Base-by-base conservation (phyloP, 2,888 invertebrate species). In the Agonopterix subpropinquella region DNA sequence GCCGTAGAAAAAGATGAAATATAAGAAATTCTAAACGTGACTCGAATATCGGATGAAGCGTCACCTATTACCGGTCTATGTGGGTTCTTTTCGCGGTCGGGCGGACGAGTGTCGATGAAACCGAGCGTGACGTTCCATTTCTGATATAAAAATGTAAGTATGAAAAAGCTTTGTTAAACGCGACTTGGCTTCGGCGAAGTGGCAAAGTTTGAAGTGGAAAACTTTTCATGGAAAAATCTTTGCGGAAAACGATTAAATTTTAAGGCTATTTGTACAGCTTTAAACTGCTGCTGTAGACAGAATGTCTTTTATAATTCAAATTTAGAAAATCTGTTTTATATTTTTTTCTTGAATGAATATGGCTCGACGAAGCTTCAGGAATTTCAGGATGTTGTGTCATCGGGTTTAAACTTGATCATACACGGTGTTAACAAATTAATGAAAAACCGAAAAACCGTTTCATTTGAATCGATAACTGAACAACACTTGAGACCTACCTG, bases 81-180 rank as follows among this genome's bases (percentile, higher is more conserved):
- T 58, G 69, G 79, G 82, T 80, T 80, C 80, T 76, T 75, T 80
- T 80, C 80, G 83, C 84, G 81, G 85, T 77, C 78, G 80, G 80
- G 77, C 78, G 80, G 77, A 68, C 77, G 81, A 70, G 73, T 72
- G 75, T 70, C 80, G 79, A 74, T 77, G 80, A 79, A 83, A 81
- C 86, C 77, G 82, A 86, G 77, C 86, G 81, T 85, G 85, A 82
- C 86, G 80, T 78, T 80, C 84, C 82, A 81, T 83, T 84, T 77
- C 77, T 76, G 83, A 85, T 83, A 84, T 85, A 87, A 88, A 87
- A 87, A 84, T 82, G 80, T 80, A 80, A 80, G 80, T 82, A 87
- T 85, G 81, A 86, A 87, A 86, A 83, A 84, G 81, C 86, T 87
- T 87, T 87, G 87, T 86, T 85, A 82, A 87, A 81, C 83, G 84